Conservation (phyloP, 2,797 vertebrate genomes). For the Mus spretus region DNA sequence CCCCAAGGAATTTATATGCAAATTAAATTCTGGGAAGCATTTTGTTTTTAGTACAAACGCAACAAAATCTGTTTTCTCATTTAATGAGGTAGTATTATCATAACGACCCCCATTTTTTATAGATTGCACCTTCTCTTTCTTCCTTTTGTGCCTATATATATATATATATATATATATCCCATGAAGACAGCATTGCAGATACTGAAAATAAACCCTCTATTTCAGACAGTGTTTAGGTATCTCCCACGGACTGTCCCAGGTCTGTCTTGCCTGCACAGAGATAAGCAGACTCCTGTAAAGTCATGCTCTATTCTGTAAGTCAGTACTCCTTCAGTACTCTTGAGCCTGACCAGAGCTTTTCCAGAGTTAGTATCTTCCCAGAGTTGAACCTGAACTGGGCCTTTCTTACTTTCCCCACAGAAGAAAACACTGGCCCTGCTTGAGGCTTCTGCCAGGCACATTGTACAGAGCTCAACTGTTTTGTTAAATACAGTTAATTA, state of each 20-base stretch:
- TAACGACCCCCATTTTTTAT: conserved; percentile 48
- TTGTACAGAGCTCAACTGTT: background rate
- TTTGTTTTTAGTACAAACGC: conserved; percentile 58
- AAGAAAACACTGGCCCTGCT: background rate
- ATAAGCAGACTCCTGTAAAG: background rate
- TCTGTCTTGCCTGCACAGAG: background rate
- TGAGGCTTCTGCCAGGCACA: background rate
- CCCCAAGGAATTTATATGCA: conserved; percentile 47
- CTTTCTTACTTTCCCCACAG: background rate
- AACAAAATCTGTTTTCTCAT: conserved; percentile 73
- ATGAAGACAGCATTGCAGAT: background rate
- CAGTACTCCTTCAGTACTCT: background rate
- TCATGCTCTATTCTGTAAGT: background rate
- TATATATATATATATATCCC: no score
- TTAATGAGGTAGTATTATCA: conserved; percentile 59
- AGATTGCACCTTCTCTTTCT: conserved; percentile 17
- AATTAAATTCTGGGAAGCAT: conserved; percentile 65
- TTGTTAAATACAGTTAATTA: conserved; percentile 19
- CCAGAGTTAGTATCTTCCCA: background rate
- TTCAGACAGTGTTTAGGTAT: background rate
- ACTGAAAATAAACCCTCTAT: background rate
- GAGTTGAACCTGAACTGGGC: background rate
- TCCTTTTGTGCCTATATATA: background rate
- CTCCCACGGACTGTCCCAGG: background rate
- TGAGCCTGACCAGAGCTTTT: background rate